Conservation (phyloP, 1,140 invertebrate genomes). For the Sycophila sp. region DNA sequence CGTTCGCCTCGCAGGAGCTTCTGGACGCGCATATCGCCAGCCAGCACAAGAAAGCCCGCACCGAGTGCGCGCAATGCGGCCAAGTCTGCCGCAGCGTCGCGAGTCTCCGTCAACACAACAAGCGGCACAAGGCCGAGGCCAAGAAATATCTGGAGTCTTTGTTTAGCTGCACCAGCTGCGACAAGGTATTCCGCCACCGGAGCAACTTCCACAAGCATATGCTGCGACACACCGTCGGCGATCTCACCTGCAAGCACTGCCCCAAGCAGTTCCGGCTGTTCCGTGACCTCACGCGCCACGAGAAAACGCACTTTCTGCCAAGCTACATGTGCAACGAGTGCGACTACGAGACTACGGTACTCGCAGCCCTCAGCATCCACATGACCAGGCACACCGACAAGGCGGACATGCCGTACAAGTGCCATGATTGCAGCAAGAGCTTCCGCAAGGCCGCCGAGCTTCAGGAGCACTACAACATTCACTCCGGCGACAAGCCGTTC, state of each 20-base stretch:
- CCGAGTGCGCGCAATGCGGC: constrained; percentile 55
- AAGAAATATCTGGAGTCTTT: constrained; percentile 32
- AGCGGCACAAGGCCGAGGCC: constrained; percentile 48
- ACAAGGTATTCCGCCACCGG: constrained; percentile 60
- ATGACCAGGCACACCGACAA: constrained; percentile 60
- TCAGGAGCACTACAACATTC: constrained; percentile 64
- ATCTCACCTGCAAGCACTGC: constrained; percentile 61
- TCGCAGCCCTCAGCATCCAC: constrained; percentile 58
- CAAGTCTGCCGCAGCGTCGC: constrained; percentile 52
- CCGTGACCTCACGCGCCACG: constrained; percentile 61
- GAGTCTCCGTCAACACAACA: constrained; percentile 56
- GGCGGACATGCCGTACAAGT: constrained; percentile 67
- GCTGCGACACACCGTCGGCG: constrained; percentile 55
- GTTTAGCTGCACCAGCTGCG: constrained; percentile 58
- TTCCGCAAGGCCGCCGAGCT: constrained; percentile 68
- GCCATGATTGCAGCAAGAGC: constrained; percentile 71
- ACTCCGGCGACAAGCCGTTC: constrained; percentile 68
- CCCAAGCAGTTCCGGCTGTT: constrained; percentile 60
- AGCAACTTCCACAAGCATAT: constrained; percentile 62
- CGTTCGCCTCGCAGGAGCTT: constrained; percentile 49
- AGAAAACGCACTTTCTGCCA: constrained; percentile 62
- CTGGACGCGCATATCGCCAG: constrained; percentile 51
- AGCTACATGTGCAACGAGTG: constrained; percentile 62
- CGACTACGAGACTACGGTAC: constrained; percentile 62
- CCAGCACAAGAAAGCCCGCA: constrained; percentile 54